Evolutionary conservation across 2,113 vertebrate species (phyloP), one percentile per base, ranked within the genome.

Genomic region (Marcusenius ussheri): DNA sequence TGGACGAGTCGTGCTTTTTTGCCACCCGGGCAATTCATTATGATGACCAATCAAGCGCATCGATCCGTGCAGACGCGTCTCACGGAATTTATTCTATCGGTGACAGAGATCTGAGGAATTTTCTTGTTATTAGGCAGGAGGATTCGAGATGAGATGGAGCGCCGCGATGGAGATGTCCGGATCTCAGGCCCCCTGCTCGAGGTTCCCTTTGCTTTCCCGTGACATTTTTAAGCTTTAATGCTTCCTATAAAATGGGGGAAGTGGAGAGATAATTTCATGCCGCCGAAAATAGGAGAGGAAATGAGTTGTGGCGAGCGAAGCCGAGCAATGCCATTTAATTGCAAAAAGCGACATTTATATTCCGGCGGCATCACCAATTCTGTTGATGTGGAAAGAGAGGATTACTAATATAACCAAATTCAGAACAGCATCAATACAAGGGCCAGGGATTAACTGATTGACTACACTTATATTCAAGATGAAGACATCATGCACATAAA

Each of bases 181-280:
- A 53, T 51, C 42, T 56, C 13, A 31, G 31, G 62, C 4, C 19
- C n/a, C 58, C 5, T 11, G 27, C 17, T 17, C 5, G 13, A 42
- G 39, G 39, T 42, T 21, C 35, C 83, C 45, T 84, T 84, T 84
- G 35, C 83, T 84, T 84, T 84, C 24, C 53, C 6, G 1, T 56
- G 31, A 62, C 87, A 58, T 88, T 88, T 88, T 62, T 62, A 39
- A 88, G 51, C 31, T 88, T 88, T 88, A 66, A 88, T 88, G 51
- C 56, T 45, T 66, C 39, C 42, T 74, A 47, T 58, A 39, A 88
- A 88, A 88, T 88, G 88, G 49, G 62, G 42, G 2, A 88, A 58
- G 62, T 19, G 15, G 62, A 47, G 13, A 19, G 87, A 62, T 88
- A 62, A 66, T 88, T 87, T 45, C 35, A 88, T 53, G 88, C 70